Conservation (phyloP, 2,888 invertebrate genomes). For the Pardosa pseudoannulata region DNA sequence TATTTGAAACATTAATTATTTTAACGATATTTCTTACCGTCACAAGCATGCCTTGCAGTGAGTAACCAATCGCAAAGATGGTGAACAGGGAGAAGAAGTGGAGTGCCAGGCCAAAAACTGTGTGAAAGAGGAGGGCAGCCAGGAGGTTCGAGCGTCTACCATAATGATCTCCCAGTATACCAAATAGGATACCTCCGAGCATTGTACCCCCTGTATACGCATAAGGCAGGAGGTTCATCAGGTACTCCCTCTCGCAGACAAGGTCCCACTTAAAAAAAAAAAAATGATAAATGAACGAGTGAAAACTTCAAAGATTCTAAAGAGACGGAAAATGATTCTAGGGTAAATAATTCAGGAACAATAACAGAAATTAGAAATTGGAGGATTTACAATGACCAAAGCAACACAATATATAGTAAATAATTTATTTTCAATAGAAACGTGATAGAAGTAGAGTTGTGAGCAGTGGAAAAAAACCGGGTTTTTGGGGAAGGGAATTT, state of each 20-base stretch:
- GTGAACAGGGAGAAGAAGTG: conserved; percentile 57
- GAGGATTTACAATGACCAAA: too few relatives aligned
- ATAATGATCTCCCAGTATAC: conserved; percentile 72
- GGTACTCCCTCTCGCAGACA: conserved; percentile 73
- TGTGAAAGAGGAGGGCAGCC: conserved; percentile 53
- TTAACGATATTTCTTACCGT: conserved; percentile 60
- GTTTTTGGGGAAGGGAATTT: too few relatives aligned
- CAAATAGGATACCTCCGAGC: conserved; percentile 72
- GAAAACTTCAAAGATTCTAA: too few relatives aligned
- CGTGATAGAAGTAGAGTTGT: too few relatives aligned
- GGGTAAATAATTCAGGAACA: too few relatives aligned
- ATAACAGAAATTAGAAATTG: too few relatives aligned
- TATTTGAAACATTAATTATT: too few relatives aligned
- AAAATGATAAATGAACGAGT: conserved; percentile 7
- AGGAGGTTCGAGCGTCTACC: conserved; percentile 65
- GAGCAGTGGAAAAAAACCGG: too few relatives aligned
- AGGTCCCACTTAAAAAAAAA: conserved; percentile 72
- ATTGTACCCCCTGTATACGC: conserved; percentile 62
- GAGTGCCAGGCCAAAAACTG: conserved; percentile 37
- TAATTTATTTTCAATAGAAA: too few relatives aligned
- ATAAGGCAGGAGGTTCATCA: conserved; percentile 71
- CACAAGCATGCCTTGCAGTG: conserved; percentile 54
- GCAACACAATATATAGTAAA: too few relatives aligned
- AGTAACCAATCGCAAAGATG: conserved; percentile 49
- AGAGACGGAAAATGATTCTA: too few relatives aligned